Evolutionary conservation across 2,113 vertebrate species (phyloP), one percentile per base, ranked within the genome.

Genomic region (Labeo rohita): DNA sequence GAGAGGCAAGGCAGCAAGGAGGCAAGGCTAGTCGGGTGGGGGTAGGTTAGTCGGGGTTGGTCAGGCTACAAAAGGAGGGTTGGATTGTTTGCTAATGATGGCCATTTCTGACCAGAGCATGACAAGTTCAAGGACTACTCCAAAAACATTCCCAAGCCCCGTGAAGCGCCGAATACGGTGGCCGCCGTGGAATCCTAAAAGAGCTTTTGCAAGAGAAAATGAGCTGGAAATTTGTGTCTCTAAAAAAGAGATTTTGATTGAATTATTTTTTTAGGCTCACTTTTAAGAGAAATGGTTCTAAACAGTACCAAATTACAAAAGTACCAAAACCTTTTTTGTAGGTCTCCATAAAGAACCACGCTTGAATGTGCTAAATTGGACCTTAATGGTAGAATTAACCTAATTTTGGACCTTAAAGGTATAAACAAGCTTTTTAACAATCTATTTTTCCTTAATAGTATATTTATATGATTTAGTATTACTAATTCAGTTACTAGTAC

Each of bases 1-100:
- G 88, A 95, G 92, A 95, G 94, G 94, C 93, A 92, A 92, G 90
- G 86, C 68, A 86, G 79, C 86, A 75, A 84, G 95, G 95, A 94
- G 94, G 94, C 94, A 95, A 92, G 90, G 93, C 49, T 28, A 92
- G 6, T n/a, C 13, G 85, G 1, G 91, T 94, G 94, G 95, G 94
- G 93, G 93, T 94, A 95, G 93, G 93, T 91, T 74, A 85, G 83
- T 54, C 93, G 92, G 93, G 91, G 92, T 90, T 90, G 77, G 88
- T 47, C 92, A 95, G 93, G 95, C 95, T 95, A 94, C 49, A 73
- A 91, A 93, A 93, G 92, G 90, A 95, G 95, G 95, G 95, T 92
- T 93, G 91, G 96, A 95, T 96, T 96, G 95, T 97, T 97, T 96
- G 96, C 96, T 98, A 97, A 97, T 98, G 98, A 96, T 97, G 95